phyloP scores from a whole-genome alignment of 2,113 vertebrate species.

The Ia io region DNA sequence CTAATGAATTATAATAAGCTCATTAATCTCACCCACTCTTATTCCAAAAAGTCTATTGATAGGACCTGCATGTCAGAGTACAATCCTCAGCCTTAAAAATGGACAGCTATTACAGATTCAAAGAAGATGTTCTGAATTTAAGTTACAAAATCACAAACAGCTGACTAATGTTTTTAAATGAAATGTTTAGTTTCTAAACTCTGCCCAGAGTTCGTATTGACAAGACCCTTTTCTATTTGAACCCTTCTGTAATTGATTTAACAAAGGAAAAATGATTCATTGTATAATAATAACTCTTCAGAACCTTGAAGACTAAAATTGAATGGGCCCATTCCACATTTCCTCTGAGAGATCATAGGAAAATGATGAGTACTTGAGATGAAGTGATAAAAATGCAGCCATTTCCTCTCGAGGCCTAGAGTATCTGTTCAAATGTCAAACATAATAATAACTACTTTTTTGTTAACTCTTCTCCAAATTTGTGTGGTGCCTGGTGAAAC shows the following conservation, averaged over 20 bases:
- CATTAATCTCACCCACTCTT: constrained; percentile 81
- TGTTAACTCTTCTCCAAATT: background rate
- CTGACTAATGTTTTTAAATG: background rate
- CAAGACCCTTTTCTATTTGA: background rate
- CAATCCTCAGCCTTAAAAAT: constrained; percentile 53
- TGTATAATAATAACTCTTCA: background rate
- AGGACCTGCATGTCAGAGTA: constrained; percentile 54
- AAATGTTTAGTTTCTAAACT: constrained; percentile 32
- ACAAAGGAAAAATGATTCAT: constrained; percentile 2
- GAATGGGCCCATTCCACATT: background rate
- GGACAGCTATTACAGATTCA: constrained; percentile 11
- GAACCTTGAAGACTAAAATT: constrained; percentile 24
- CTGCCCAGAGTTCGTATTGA: background rate
- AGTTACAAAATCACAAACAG: background rate
- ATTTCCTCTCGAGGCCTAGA: background rate
- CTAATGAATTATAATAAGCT: constrained; percentile 86
- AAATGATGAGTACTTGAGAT: constrained; percentile 8
- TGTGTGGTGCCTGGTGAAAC: background rate
- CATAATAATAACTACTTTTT: background rate
- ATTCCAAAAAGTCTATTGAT: constrained; percentile 64
- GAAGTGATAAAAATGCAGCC: constrained; percentile 4
- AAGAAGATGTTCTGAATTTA: background rate
- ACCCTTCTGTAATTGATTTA: constrained; percentile 33
- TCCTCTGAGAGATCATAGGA: background rate
- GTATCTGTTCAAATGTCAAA: background rate